Evolutionary conservation across 2,888 invertebrate genomes (phyloP).

Genomic region (Amphimallon solstitiale): DNA sequence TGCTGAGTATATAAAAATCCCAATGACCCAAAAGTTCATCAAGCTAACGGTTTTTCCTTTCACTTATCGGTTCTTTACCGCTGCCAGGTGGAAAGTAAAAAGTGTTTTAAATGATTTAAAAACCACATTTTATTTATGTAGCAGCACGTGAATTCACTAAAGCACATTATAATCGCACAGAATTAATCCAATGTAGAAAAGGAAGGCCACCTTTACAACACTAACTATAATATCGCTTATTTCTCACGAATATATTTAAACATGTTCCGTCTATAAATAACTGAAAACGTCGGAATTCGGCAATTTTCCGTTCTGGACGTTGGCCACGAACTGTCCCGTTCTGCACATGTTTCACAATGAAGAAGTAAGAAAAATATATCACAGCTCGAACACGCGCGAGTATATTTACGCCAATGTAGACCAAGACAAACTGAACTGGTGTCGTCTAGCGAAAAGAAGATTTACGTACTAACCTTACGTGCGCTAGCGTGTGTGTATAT

Average conservation of each 20-base stretch:
- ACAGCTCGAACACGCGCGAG: not conserved
- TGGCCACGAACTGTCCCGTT: conserved; percentile 3
- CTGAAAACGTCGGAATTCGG: not conserved
- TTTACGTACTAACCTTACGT: not conserved
- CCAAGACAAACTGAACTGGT: not conserved
- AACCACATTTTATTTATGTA: not conserved
- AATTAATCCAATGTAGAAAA: too few species aligned
- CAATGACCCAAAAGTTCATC: conserved; percentile 12
- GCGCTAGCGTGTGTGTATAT: not conserved
- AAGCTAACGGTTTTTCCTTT: not conserved
- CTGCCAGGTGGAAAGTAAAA: too few species aligned
- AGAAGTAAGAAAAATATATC: not conserved
- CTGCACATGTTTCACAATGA: conserved; percentile 3
- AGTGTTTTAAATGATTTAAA: not conserved
- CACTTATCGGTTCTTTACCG: too few species aligned
- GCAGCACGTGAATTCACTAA: not conserved
- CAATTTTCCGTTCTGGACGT: conserved; percentile 2
- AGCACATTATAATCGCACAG: not conserved
- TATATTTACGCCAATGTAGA: not conserved
- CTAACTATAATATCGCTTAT: not conserved
- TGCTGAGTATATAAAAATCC: not conserved
- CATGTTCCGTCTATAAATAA: conserved; percentile 12
- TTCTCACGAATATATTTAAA: not conserved
- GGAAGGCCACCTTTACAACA: not conserved
- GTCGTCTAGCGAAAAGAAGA: conserved; percentile 10